Percentiles rank a stretch among this genome's conserved stretches.
These are phyloP conservation scores for Hypomecis punctinalis DNA, from an alignment of 2,888 invertebrate species.

Conservation along the genomic window DNA sequence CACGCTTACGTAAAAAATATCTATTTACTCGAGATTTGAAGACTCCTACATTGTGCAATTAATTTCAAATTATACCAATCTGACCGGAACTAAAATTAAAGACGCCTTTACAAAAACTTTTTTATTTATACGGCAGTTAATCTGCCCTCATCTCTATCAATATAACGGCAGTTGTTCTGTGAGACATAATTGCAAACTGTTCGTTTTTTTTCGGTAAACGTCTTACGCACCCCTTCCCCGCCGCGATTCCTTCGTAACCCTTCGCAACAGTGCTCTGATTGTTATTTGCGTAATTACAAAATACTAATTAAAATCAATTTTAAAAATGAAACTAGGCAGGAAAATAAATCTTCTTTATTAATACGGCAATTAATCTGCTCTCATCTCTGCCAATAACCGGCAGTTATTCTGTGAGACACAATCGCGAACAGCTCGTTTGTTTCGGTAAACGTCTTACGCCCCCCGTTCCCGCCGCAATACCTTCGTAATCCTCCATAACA, in stretches of 20 bases:
- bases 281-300: too few relatives aligned
- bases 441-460: slow-evolving; percentile 7
- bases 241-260: slow-evolving; percentile 19
- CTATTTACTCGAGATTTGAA: too few relatives aligned
- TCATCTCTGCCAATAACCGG: background rate
- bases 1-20: too few relatives aligned
- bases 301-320: too few relatives aligned
- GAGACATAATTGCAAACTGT: background rate
- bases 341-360: too few relatives aligned
- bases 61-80: too few relatives aligned
- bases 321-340: too few relatives aligned
- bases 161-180: background rate
- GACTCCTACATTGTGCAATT: too few relatives aligned
- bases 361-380: background rate
- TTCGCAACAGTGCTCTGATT: too few relatives aligned
- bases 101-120: too few relatives aligned
- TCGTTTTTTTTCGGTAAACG: slow-evolving; percentile 4
- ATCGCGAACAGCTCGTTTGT: slow-evolving; percentile 1
- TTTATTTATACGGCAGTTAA: background rate
- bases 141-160: background rate
- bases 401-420: background rate
- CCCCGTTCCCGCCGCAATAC: slow-evolving; percentile 7
- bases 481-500: slow-evolving; percentile 2
- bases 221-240: slow-evolving; percentile 6
- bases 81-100: too few relatives aligned